These are phyloP conservation scores for Euwallacea similis DNA, from an alignment of 1,140 invertebrate species.

Conservation along the genomic window DNA sequence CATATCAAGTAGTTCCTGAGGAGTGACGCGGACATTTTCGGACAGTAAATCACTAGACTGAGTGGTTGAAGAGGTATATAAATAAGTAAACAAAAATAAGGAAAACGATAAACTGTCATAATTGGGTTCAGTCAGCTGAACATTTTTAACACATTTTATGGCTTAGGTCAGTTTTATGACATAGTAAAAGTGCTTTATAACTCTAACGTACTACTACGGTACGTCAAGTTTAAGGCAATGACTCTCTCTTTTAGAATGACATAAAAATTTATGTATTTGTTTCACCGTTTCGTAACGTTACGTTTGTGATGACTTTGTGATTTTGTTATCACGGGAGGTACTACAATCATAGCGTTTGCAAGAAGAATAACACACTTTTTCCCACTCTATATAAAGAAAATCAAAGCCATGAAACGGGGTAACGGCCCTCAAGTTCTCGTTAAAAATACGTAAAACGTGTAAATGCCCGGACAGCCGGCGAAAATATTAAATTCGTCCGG, in stretches of 20 bases:
- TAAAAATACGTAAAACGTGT: no score
- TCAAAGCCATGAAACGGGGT: no score
- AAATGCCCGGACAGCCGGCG: no score
- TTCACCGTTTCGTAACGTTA: slow-evolving; percentile 3
- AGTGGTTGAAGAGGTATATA: slow-evolving; percentile 10
- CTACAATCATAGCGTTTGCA: no score
- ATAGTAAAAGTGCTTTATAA: slow-evolving; percentile 51
- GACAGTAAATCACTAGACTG: slow-evolving; percentile 28
- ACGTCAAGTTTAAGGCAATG: slow-evolving; percentile 28
- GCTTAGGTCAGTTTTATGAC: slow-evolving; percentile 54
- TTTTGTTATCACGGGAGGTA: no score
- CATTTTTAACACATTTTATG: slow-evolving; percentile 49
- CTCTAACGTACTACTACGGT: slow-evolving; percentile 35
- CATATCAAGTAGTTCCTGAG: no score
- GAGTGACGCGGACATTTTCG: no score
- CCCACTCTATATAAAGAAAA: no score
- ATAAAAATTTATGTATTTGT: slow-evolving; percentile 32
- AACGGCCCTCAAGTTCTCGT: no score
- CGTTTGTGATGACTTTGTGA: no score
- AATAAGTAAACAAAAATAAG: slow-evolving; percentile 37
- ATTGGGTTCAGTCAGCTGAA: slow-evolving; percentile 49
- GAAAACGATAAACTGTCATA: slow-evolving; percentile 45
- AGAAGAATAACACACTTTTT: no score
- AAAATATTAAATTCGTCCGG: no score
- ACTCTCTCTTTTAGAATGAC: slow-evolving; percentile 25